These are phyloP conservation scores for Hafferia zeledoni DNA, from an alignment of 2,797 vertebrate genomes.

Conservation along the genomic window DNA sequence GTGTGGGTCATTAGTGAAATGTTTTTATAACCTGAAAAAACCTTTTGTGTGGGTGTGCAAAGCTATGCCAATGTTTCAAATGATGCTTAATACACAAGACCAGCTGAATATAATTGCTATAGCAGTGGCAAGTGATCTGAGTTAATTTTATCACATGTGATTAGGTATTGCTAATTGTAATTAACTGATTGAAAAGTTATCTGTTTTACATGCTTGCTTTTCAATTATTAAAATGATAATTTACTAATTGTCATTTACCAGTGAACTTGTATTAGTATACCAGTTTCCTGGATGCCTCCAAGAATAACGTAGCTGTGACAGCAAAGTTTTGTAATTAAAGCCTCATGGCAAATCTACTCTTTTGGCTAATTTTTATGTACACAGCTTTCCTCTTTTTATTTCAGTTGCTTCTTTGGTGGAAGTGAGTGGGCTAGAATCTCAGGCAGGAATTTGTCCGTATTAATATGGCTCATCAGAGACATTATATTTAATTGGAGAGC, in stretches of 20 bases:
- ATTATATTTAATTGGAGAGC: conserved; percentile 87
- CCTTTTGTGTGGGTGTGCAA: not conserved
- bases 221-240: conserved; percentile 60
- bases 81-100: not conserved
- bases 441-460: conserved; percentile 79
- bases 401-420: conserved; percentile 54
- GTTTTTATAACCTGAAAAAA: not conserved
- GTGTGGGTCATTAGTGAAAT: not conserved
- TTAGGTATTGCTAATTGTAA: conserved; percentile 57
- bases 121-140: not conserved
- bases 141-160: conserved; percentile 53
- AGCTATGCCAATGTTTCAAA: not conserved
- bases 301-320: not conserved
- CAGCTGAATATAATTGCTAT: not conserved
- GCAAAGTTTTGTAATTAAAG: conserved; percentile 14
- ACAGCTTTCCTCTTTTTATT: conserved; percentile 36
- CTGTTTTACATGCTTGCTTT: conserved; percentile 32
- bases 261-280: not conserved
- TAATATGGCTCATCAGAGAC: conserved; percentile 82
- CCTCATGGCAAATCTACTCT: not conserved
- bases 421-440: conserved; percentile 70
- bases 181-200: conserved; percentile 51
- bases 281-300: not conserved
- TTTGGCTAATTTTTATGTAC: not conserved
- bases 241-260: conserved; percentile 1